A percentile compares a stretch with the other conserved stretches of the same genome.
Conservation (phyloP, 2,113 vertebrate species). For the Gorsachius goisagi region DNA sequence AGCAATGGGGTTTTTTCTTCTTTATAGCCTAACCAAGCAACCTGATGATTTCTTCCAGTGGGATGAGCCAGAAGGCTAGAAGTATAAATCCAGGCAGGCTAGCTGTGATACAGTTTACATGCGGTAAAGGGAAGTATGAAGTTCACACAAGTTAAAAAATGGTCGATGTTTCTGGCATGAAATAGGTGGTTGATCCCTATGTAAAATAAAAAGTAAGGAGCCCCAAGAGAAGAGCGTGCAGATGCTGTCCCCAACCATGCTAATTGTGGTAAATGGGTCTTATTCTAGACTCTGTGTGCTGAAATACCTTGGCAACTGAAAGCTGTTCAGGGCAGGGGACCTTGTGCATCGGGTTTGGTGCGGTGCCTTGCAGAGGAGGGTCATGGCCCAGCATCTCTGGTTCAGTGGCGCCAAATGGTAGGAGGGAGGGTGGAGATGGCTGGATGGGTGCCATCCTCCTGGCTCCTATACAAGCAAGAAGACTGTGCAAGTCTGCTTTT, state of each 20-base stretch:
- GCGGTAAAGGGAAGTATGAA: not conserved
- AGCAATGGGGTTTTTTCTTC: not conserved
- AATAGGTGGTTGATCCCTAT: not conserved
- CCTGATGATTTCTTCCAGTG: not conserved
- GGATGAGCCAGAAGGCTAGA: not conserved
- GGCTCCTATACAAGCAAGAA: not conserved
- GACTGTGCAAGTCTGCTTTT: not conserved
- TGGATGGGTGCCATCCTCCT: not conserved
- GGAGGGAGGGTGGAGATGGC: not conserved
- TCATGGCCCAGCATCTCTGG: rapidly evolving
- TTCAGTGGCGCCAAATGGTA: not conserved
- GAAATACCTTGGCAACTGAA: not conserved
- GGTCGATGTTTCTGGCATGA: not conserved
- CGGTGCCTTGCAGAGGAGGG: not conserved
- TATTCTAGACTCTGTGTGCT: not conserved
- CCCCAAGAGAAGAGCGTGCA: not conserved
- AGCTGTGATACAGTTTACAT: not conserved
- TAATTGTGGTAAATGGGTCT: not conserved
- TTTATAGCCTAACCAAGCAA: not conserved
- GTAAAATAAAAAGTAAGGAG: not conserved
- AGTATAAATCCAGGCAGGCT: not conserved
- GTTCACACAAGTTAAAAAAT: not conserved
- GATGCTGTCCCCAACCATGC: not conserved
- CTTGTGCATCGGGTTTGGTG: rapidly evolving
- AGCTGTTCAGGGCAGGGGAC: not conserved